Evolutionary conservation across 2,797 vertebrate species (phyloP).

Genomic region (Chloroceryle inda): DNA sequence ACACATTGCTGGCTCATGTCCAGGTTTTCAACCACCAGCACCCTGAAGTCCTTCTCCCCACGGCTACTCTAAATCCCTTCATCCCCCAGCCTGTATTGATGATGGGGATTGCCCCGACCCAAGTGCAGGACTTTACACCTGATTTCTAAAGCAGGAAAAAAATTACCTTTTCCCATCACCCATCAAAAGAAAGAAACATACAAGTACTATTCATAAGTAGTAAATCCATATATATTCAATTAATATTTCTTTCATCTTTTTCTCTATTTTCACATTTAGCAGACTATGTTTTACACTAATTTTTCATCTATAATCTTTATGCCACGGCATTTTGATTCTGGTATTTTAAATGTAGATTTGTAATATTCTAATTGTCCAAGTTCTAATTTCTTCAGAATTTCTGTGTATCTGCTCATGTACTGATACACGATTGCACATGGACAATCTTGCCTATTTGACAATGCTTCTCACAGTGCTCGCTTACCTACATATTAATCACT

Average conservation of each 20-base stretch:
- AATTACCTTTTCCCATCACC: not conserved
- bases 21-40: not conserved
- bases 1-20: not conserved
- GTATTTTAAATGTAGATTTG: not conserved
- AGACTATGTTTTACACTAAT: not conserved
- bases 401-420: not conserved
- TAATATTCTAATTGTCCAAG: not conserved
- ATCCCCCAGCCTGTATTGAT: not conserved
- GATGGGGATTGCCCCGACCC: accelerated
- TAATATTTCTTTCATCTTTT: not conserved
- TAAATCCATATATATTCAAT: not conserved
- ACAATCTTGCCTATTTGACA: not conserved
- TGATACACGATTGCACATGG: not conserved
- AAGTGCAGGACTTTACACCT: not conserved
- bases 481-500: not conserved
- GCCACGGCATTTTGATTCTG: not conserved
- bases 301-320: not conserved
- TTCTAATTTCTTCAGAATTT: not conserved
- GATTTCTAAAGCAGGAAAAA: not conserved
- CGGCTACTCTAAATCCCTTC: too few species aligned
- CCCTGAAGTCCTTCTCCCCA: not conserved
- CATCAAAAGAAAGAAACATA: not conserved
- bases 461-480: not conserved
- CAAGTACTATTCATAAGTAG: not conserved
- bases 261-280: not conserved